Percentiles rank a stretch among this genome's conserved stretches.
Conservation (phyloP, 2,888 invertebrate genomes). For the Chymomyza amoena region DNA sequence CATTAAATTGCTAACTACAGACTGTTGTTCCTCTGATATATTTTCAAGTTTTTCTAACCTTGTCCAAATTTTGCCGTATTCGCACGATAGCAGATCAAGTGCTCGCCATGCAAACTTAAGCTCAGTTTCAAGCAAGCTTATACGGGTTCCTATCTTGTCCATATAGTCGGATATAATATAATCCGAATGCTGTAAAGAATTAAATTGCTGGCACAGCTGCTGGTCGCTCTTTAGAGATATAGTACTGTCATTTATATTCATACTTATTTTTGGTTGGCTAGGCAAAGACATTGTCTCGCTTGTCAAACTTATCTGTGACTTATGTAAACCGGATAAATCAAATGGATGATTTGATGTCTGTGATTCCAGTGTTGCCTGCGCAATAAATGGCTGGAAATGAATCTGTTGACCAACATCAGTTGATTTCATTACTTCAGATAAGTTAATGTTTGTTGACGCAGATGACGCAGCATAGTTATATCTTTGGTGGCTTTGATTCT, state of each 20-base stretch:
- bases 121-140: constrained; percentile 93
- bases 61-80: constrained; percentile 97
- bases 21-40: constrained; percentile 92
- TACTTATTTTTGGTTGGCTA: constrained; percentile 1
- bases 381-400: constrained; percentile 11
- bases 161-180: constrained; percentile 93
- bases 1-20: constrained; percentile 92
- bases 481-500: neutral
- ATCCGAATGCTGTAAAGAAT: constrained; percentile 82
- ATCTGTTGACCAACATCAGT: constrained; percentile 15
- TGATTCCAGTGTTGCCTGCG: neutral
- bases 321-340: constrained; percentile 8
- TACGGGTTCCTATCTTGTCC: constrained; percentile 91
- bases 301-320: constrained; percentile 31
- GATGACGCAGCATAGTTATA: constrained; percentile 9
- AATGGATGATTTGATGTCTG: neutral
- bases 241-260: constrained; percentile 47
- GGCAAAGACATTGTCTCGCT: constrained; percentile 30
- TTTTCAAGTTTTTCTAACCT: constrained; percentile 92
- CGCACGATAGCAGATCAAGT: constrained; percentile 92
- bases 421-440: constrained; percentile 8
- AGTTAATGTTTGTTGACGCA: constrained; percentile 1
- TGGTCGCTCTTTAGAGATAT: constrained; percentile 73
- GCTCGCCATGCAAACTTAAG: constrained; percentile 96
- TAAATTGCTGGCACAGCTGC: constrained; percentile 74